Base-by-base conservation (phyloP, 2,113 vertebrate species). In the Naja naja region DNA sequence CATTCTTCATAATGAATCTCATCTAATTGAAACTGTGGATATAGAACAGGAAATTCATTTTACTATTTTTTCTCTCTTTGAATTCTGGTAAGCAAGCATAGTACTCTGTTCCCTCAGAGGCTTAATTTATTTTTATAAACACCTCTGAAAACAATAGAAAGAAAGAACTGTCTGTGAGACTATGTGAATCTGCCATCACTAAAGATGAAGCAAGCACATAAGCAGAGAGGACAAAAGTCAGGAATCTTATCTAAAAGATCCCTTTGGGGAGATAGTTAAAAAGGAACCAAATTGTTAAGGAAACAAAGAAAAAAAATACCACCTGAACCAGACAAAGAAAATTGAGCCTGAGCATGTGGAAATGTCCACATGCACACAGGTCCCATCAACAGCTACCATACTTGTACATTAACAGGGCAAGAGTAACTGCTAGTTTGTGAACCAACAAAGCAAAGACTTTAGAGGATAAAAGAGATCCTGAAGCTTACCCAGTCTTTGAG, bases 51-150 rank as follows among this genome's bases (percentile, higher is more conserved):
- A 93, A 60, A 91, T 85, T 89, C 56, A 60, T 88, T 85, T 85
- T 89, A 91, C 85, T 85, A 45, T 4, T 54, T 53, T 53, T 91
- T 89, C 25, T 58, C 43, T 55, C 16, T 58, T 64, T 85, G 53
- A 53, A 60, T 85, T n/a, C 30, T 60, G n/a, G 22, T 52, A 85
- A 49, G 54, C 86, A 89, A 93, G 52, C 2, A n/a, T 69, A 89
- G 14, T 52, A 89, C 53, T 91, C 85, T 88, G 53, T 69, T 87
- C 53, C 52, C 52, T 52, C 16, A 85, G 34, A 94, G 91, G 2
- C 27, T 94, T 90, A 89, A 90, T 47, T 2, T 14, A 45, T 94
- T 91, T 90, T n/a, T 93, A 85, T 90, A 93, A 94, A 92, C 53
- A 88, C 60, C 52, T 91, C 88, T 56, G 39, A 54, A 87, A 93